Conservation (phyloP, 2,888 invertebrate genomes). For the Trichopoda pennipes region DNA sequence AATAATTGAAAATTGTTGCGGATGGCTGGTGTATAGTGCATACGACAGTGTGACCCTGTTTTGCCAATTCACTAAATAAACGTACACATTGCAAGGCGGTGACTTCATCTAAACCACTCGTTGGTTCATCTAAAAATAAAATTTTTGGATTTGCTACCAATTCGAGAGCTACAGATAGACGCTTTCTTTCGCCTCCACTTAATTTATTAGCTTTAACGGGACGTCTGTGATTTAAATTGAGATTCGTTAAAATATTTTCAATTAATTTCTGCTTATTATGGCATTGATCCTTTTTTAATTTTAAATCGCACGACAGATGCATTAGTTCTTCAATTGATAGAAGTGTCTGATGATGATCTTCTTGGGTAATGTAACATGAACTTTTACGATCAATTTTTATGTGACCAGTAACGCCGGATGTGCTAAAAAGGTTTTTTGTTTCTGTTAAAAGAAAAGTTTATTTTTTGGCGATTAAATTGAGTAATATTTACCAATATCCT, state of each 20-base stretch:
- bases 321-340: slow-evolving; percentile 89
- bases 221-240: slow-evolving; percentile 79
- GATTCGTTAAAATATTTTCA: slow-evolving; percentile 78
- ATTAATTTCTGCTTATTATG: slow-evolving; percentile 75
- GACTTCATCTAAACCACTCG: slow-evolving; percentile 87
- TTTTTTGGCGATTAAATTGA: no score
- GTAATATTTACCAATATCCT: slow-evolving; percentile 84
- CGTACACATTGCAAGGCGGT: slow-evolving; percentile 84
- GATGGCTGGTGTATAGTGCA: slow-evolving; percentile 87
- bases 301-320: slow-evolving; percentile 89
- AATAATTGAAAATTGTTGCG: slow-evolving; percentile 84
- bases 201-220: slow-evolving; percentile 81
- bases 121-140: slow-evolving; percentile 92
- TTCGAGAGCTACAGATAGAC: slow-evolving; percentile 90
- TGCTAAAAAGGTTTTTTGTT: slow-evolving; percentile 80
- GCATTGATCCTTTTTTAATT: slow-evolving; percentile 81
- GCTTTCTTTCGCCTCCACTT: slow-evolving; percentile 91
- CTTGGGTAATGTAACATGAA: slow-evolving; percentile 92
- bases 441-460: no score
- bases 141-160: slow-evolving; percentile 91
- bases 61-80: slow-evolving; percentile 83
- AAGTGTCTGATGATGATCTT: slow-evolving; percentile 87
- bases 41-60: slow-evolving; percentile 86
- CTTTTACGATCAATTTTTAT: slow-evolving; percentile 87
- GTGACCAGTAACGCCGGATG: slow-evolving; percentile 85